Base-by-base conservation (phyloP, 2,113 vertebrate genomes). In the Tinamus guttatus region DNA sequence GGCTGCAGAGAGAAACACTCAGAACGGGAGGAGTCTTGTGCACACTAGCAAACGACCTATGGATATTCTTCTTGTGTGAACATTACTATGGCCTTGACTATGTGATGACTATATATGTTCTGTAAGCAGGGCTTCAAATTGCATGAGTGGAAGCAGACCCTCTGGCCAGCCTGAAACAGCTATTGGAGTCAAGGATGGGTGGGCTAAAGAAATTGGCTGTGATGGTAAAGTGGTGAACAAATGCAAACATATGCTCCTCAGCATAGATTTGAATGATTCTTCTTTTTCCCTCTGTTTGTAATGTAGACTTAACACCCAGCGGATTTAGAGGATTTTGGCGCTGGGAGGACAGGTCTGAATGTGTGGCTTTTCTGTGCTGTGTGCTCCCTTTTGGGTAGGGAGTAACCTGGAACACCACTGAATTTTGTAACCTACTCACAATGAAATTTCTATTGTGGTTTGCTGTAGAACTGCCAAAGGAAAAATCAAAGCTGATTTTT, bases 91-190 rank as follows among this genome's bases (percentile, higher is more conserved):
- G 38, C 30, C 25, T 89, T 73, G 4, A 20, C 78, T 75, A 15
- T 11, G 4, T 38, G 30, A 24, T 17, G 71, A 38, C 13, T 47
- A 20, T 20, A 1, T 32, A 8, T 69, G 14, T 68, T 13, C 41
- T 87, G 12, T 5, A 24, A 45, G 22, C 49, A 17, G 51, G 20
- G n/a, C n/a, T 52, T 63, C 45, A 22, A 1, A 30, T 11, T 7
- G 17, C 22, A 1, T 13, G 1, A 59, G 6, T 74, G 47, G 54
- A 32, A 80, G 41, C 9, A 1, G 45, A 43, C 0, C 1, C 32
- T 18, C 32, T 25, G 40, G 19, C 36, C 51, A 70, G 62, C 47
- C 41, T 45, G 47, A 30, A 49, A 21, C 11, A 1, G 6, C 0
- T 22, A 0, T 4, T 47, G 51, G 34, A 8, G 19, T 43, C 3